Percentiles rank a stretch among this genome's conserved stretches.
Evolutionary conservation across 2,113 vertebrate species (phyloP).

Genomic region (Entosphenus tridentatus): DNA sequence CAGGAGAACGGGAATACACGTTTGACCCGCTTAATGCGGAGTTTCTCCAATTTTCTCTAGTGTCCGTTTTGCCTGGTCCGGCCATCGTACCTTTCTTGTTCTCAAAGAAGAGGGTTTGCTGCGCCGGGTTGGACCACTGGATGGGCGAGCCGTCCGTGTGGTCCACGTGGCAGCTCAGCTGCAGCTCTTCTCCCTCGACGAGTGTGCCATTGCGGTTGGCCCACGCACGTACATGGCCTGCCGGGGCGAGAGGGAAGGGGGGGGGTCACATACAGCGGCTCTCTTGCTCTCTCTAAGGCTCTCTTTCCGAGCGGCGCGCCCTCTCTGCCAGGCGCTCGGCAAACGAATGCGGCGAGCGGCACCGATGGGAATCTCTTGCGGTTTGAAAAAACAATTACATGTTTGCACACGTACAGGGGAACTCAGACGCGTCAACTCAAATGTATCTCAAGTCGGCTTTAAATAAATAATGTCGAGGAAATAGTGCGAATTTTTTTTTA

Average conservation of each 20-base stretch:
- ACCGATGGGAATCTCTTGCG: too few species aligned
- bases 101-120: constrained; percentile 94
- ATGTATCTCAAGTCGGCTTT: too few species aligned
- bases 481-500: too few species aligned
- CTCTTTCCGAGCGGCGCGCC: neutral
- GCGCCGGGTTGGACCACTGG: constrained; percentile 99
- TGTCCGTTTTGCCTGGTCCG: too few species aligned
- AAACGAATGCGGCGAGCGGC: too few species aligned
- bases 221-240: constrained; percentile 2
- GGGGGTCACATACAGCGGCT: neutral
- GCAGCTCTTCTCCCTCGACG: constrained; percentile 68
- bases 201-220: constrained; percentile 73
- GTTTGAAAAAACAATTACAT: too few species aligned
- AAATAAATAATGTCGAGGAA: too few species aligned
- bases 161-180: constrained; percentile 96
- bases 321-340: neutral
- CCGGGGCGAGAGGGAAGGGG: neutral
- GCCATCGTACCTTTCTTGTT: constrained; percentile 70
- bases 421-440: too few species aligned
- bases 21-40: too few species aligned
- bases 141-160: constrained; percentile 99
- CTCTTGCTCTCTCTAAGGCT: neutral
- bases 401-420: too few species aligned
- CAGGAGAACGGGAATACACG: too few species aligned
- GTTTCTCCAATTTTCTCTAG: too few species aligned